These are phyloP conservation scores for Craterocephalus amniculus DNA, from an alignment of 2,797 vertebrate species.

Conservation along the genomic window DNA sequence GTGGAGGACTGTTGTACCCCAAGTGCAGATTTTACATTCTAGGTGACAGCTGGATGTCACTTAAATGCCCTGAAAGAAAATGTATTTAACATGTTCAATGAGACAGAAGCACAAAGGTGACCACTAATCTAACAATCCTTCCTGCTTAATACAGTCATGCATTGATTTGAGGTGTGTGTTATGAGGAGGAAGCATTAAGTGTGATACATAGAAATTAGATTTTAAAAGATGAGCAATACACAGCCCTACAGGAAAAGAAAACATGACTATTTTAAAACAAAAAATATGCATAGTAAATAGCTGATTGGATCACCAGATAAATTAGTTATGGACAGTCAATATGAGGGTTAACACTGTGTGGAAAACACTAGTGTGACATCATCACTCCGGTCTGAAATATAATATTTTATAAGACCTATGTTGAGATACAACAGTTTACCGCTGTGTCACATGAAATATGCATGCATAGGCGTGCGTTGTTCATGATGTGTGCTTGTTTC, in stretches of 20 bases:
- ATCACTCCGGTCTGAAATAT: neutral
- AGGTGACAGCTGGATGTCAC: neutral
- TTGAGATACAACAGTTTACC: neutral
- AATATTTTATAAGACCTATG: neutral
- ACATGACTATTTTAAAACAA: neutral
- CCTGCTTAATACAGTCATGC: too few species aligned
- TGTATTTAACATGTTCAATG: neutral
- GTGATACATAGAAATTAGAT: neutral
- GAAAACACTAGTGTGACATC: neutral
- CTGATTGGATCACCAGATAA: neutral
- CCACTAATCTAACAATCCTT: neutral
- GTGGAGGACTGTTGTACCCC: too few species aligned
- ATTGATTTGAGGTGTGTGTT: too few species aligned
- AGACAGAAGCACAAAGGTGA: neutral
- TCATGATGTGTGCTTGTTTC: neutral
- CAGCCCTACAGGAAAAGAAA: neutral
- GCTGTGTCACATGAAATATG: neutral
- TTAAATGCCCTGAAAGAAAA: neutral
- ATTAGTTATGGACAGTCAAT: neutral
- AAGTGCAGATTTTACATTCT: neutral
- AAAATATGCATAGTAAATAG: neutral
- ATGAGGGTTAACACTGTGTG: neutral
- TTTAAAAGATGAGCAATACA: neutral
- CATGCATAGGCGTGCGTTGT: neutral
- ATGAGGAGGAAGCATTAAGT: neutral